Base-by-base conservation (phyloP, 2,797 vertebrate genomes). In the Telmatherina bonti region DNA sequence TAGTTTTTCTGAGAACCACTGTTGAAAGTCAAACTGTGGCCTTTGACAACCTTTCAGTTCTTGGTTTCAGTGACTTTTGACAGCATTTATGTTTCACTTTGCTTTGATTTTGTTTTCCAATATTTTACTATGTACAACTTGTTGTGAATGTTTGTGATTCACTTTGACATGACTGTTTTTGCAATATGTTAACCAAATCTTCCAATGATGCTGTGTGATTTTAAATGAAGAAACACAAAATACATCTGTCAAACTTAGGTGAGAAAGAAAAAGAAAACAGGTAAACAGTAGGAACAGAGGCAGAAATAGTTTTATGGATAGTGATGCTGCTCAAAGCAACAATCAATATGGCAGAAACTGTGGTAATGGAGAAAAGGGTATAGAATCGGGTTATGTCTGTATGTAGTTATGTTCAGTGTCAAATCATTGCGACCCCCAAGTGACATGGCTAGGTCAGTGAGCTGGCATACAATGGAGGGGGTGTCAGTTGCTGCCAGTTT, bases 401-500 rank as follows among this genome's bases (percentile, higher is more conserved):
- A 65, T 58, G 38, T 27, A 30, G 49, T 47, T 51, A 53, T 26
- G 26, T 53, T 67, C 63, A 71, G 68, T 76, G 72, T 85, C 65
- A 65, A 73, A 86, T 78, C 54, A 55, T 55, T 68, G 66, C 80
- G 77, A 79, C 71, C 70, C 79, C 58, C 24, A 68, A 68, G 82
- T 84, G 81, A 70, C 74, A 73, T 75, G 74, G 62, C 61, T 49
- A 72, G 70, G 81, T 85, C 76, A 84, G 71, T n/a, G 83, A 76
- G 75, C 80, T 84, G 83, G 84, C 78, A 63, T 4, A 74, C 84
- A 85, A 79, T 78, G 67, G 85, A 82, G 84, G 88, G 83, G 88
- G 86, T 74, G 88, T 84, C 68, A 74, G 79, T 82, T 67, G 78
- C 73, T 79, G 81, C 74, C 85, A 85, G 83, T 90, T 91, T 92